Conservation (phyloP, 2,113 vertebrate species). For the Nansenia antarctica region DNA sequence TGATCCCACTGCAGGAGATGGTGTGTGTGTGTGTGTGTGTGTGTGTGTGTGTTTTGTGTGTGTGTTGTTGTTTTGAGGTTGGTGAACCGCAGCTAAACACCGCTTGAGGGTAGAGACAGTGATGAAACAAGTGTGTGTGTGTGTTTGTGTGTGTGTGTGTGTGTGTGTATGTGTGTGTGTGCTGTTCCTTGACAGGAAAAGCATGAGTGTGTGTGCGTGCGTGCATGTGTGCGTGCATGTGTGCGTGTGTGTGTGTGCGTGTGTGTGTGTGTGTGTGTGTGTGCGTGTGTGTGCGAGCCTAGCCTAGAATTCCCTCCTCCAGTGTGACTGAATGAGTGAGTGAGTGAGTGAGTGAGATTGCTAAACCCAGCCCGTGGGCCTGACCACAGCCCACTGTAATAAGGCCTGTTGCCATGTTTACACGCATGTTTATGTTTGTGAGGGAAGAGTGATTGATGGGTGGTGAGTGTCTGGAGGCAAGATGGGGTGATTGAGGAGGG, state of each 20-base stretch:
- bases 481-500: slow-evolving; percentile 10
- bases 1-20: not conserved
- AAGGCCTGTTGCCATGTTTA: slow-evolving; percentile 62
- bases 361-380: slow-evolving; percentile 16
- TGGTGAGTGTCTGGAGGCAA: slow-evolving; percentile 49
- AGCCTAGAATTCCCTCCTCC: no score
- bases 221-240: not conserved
- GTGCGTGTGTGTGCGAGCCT: not conserved
- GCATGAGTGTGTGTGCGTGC: not conserved
- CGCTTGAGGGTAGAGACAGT: not conserved
- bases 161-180: not conserved
- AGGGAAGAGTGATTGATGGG: slow-evolving; percentile 47
- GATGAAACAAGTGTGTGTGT: not conserved
- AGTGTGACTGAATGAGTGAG: no score
- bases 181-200: no score
- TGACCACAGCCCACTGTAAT: slow-evolving; percentile 32
- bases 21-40: not conserved
- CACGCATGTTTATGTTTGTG: slow-evolving; percentile 50
- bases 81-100: not conserved
- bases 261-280: not conserved
- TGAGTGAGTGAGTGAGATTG: slow-evolving; percentile 8
- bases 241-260: not conserved
- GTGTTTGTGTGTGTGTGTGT: not conserved
- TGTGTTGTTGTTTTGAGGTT: not conserved
- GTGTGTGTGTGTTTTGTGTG: not conserved